Percentiles rank a stretch among this genome's conserved stretches.
phyloP scores from a whole-genome alignment of 2,113 vertebrate species.

The Cebus imitator region DNA sequence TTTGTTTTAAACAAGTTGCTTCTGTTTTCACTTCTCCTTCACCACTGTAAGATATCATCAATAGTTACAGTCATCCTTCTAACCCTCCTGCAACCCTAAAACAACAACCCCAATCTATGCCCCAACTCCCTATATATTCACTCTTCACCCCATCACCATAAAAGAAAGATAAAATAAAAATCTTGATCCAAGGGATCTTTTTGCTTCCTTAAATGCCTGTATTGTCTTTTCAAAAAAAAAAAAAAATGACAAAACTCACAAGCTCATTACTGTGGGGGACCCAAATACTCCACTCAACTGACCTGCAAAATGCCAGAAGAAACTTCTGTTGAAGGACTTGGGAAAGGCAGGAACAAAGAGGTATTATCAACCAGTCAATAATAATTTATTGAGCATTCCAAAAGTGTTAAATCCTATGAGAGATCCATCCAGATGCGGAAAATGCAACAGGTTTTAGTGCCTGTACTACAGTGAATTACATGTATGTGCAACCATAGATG shows the following conservation, averaged over 20 bases:
- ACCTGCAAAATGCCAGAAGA: not conserved
- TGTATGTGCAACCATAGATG: not conserved
- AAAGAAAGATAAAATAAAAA: not conserved
- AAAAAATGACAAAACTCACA: not conserved
- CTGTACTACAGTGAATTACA: not conserved
- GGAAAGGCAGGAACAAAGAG: not conserved
- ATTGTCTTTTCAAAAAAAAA: not conserved
- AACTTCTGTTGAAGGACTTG: not conserved
- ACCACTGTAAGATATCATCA: not conserved
- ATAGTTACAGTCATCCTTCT: not conserved
- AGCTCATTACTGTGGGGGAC: not conserved
- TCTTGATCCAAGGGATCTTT: not conserved
- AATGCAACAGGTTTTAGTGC: not conserved
- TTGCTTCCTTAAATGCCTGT: not conserved
- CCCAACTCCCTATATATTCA: not conserved
- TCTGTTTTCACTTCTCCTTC: not conserved
- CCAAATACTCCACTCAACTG: slow-evolving; percentile 1
- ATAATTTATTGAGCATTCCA: not conserved
- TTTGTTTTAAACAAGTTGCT: not conserved
- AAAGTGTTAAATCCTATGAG: not conserved
- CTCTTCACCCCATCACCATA: not conserved
- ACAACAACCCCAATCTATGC: not conserved
- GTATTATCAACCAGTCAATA: not conserved
- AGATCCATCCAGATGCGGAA: not conserved
- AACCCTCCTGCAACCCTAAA: not conserved